Evolutionary conservation across 2,888 invertebrate species (phyloP), one percentile per base, ranked within the genome.

Genomic region (Dryobota labecula): DNA sequence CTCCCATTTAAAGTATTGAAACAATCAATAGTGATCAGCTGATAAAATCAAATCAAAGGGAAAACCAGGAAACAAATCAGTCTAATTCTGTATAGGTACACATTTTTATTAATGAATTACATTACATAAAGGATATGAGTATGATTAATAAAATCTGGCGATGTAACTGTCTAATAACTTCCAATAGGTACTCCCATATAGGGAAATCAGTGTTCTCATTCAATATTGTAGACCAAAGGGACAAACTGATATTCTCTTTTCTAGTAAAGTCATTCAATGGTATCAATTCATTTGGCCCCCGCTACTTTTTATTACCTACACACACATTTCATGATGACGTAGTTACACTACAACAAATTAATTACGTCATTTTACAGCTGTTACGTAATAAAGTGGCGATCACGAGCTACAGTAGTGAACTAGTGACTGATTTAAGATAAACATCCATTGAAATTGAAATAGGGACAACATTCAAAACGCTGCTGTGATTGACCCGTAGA

Each of bases 311-410:
- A n/a, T n/a, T n/a, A n/a, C n/a, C n/a, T n/a, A n/a, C n/a, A 13
- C 36, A 69, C 15, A 41, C 56, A 30, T 36, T 51, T 27, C 11
- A 20, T 30, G 36, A 43, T 70, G 71, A 77, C 77, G 61, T 57
- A 33, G 38, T 24, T 11, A 57, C 18, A 15, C 15, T 15, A 57
- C 72, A 72, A 62, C 56, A 65, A 72, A 45, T 65, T 15, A 18
- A 11, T 77, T 72, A 77, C 65, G 78, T 72, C 45, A 78, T 13
- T 62, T 56, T 53, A 58, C 38, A 30, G 58, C 51, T 76, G 51
- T 75, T 76, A 75, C 63, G 57, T 77, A 66, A 78, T 77, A 66
- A 78, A 47, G n/a, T 20, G 27, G 27, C 51, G 45, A 76, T 70
- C 74, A 75, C 74, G 61, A 62, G 56, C 15, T 45, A 18, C 18